Conservation (phyloP, 2,797 vertebrate genomes). For the Calcarius lapponicus region DNA sequence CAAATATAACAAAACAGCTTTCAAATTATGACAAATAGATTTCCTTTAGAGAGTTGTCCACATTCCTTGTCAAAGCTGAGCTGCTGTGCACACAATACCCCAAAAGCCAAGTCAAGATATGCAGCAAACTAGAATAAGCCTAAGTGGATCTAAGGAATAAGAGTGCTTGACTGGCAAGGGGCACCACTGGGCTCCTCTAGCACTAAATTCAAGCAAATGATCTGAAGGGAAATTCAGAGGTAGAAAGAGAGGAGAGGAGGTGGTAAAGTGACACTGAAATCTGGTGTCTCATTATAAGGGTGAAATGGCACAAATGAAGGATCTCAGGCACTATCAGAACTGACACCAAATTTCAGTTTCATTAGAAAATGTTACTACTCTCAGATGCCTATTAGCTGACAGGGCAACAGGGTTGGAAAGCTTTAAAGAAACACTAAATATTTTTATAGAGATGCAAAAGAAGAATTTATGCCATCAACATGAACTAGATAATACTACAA, state of each 20-base stretch:
- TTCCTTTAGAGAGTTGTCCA: not conserved
- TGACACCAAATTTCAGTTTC: not conserved
- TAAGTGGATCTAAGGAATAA: not conserved
- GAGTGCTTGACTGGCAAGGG: not conserved
- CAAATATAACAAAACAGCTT: not conserved
- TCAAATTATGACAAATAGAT: not conserved
- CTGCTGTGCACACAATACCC: not conserved
- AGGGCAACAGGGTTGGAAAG: not conserved
- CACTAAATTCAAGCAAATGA: not conserved
- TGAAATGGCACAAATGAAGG: not conserved
- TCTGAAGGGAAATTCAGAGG: not conserved
- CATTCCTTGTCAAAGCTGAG: not conserved
- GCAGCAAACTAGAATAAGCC: not conserved
- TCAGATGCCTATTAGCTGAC: not conserved
- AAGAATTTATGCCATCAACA: not conserved
- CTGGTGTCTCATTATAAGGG: not conserved
- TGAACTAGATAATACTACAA: not conserved
- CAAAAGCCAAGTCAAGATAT: not conserved
- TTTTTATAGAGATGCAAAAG: not conserved
- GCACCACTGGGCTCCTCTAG: not conserved
- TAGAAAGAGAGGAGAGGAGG: not conserved
- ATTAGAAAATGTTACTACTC: not conserved
- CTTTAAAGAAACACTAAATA: not conserved
- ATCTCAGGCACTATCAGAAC: not conserved
- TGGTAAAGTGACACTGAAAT: not conserved